phyloP scores from a whole-genome alignment of 2,113 vertebrate genomes.

The Ptyas mucosa region DNA sequence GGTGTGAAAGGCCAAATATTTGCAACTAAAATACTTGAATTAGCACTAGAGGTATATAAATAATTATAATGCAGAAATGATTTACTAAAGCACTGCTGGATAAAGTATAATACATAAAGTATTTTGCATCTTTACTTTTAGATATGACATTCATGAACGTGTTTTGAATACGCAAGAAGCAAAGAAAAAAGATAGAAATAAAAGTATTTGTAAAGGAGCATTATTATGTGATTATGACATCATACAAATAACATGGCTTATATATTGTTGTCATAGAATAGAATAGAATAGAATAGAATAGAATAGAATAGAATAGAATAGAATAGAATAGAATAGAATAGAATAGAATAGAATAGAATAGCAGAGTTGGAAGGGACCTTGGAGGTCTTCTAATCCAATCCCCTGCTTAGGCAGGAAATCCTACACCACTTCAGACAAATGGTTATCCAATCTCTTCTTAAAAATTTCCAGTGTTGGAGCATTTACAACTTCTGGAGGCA shows the following conservation, averaged over 20 bases:
- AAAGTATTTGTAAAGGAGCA: not conserved
- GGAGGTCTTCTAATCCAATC: too few species aligned
- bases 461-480: too few species aligned
- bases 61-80: not conserved
- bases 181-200: not conserved
- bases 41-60: conserved; percentile 14
- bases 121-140: not conserved
- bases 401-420: too few species aligned
- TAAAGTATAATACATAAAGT: not conserved
- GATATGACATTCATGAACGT: not conserved
- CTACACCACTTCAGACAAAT: too few species aligned
- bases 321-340: too few species aligned
- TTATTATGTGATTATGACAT: too few species aligned
- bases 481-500: too few species aligned
- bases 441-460: too few species aligned
- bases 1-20: conserved; percentile 21
- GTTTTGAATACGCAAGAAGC: not conserved
- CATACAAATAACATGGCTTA: not conserved
- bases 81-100: not conserved
- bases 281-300: too few species aligned
- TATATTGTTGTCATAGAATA: not conserved
- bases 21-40: not conserved
- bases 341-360: too few species aligned
- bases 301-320: too few species aligned
- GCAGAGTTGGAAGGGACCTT: too few species aligned